Base-by-base conservation (phyloP, 2,797 vertebrate genomes). In the Cossypha heuglini region DNA sequence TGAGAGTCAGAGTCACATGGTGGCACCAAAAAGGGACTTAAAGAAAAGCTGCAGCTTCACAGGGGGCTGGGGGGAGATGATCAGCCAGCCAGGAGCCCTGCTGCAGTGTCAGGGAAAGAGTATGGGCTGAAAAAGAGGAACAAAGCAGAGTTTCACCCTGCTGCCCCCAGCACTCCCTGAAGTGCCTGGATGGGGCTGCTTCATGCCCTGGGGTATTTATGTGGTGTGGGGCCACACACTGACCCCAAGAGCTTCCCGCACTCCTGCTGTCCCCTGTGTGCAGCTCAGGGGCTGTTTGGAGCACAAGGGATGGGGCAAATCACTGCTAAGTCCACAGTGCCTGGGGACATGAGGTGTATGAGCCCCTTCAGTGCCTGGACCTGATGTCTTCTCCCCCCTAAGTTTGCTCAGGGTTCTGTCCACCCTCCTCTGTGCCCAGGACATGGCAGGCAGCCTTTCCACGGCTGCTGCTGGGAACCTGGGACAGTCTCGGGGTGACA, bases 301-400 rank as follows among this genome's bases (percentile, higher is more conserved):
- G n/a, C 1, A 2, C 31, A 54, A 4, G 5, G 15, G 13, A 51
- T 19, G 51, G 19, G 42, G 28, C 1, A 80, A 86, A 86, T 42
- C 29, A 42, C 14, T 2, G 0, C 22, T 4, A 43, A 80, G 4
- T 37, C 55, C 25, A 5, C 5, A 1, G 13, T 33, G 54, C 42
- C 46, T 16, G 11, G 7, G n/a, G 29, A 45, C 13, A 19, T 0
- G 5, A 73, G 63, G 14, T 28, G 20, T 25, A 29, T 0, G 1
- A 66, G 49, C 8, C 10, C 24, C 58, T 63, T 43, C 1, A 0
- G 64, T 28, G 35, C 13, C 20, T 5, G 1, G 7, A 10, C 11
- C 9, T 61, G 48, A 37, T 24, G 26, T 35, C 19, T 37, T 51
- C 46, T 52, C 18, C 16, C 35, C 4, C 1, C 1, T 3, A 6